Percentiles rank a stretch among this genome's conserved stretches.
phyloP scores from a whole-genome alignment of 1,140 invertebrate species.

The Pseudomyrmex dendroicus region DNA sequence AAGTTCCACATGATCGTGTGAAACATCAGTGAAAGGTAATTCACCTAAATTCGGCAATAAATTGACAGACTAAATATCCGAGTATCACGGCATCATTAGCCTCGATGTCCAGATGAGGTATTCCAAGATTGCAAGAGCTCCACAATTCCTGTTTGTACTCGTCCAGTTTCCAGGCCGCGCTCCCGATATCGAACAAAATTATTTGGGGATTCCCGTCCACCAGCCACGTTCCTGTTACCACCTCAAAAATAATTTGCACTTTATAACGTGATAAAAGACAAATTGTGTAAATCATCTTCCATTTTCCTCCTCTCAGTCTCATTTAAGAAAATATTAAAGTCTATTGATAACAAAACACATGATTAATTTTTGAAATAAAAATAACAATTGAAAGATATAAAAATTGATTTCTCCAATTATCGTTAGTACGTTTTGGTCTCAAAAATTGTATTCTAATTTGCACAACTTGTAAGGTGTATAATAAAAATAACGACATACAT shows the following conservation, averaged over 20 bases:
- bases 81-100: slow-evolving; percentile 99
- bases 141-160: slow-evolving; percentile 98
- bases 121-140: slow-evolving; percentile 94
- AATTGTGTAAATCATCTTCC: too few species aligned
- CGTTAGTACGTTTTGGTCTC: too few species aligned
- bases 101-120: slow-evolving; percentile 98
- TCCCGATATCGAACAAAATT: slow-evolving; percentile 98
- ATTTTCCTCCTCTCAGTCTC: too few species aligned
- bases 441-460: too few species aligned
- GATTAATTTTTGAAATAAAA: too few species aligned
- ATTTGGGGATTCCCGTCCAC: slow-evolving; percentile 99
- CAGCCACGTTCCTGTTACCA: slow-evolving; percentile 98
- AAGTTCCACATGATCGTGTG: slow-evolving; percentile 66
- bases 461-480: too few species aligned
- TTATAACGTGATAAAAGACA: too few species aligned
- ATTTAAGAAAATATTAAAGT: too few species aligned
- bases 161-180: slow-evolving; percentile 97
- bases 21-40: background rate
- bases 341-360: too few species aligned
- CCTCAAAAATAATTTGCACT: slow-evolving; percentile 82
- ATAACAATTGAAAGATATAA: too few species aligned
- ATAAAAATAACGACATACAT: too few species aligned
- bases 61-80: slow-evolving; percentile 98
- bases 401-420: too few species aligned
- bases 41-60: slow-evolving; percentile 88